These are phyloP conservation scores for Drosophila trapezifrons DNA, from an alignment of 1,140 invertebrate genomes.

Conservation along the genomic window DNA sequence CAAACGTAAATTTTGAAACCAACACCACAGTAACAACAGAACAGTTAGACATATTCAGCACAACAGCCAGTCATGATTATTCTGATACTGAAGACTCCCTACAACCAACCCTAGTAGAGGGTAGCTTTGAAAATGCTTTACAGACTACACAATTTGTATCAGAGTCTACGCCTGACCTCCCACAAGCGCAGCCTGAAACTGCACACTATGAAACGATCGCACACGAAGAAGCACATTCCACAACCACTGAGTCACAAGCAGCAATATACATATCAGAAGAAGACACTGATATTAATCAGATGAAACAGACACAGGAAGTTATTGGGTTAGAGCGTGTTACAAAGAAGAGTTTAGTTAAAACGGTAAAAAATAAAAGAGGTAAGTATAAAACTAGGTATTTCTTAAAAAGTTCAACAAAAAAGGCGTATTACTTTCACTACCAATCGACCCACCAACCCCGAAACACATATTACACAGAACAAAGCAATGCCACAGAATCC, in stretches of 20 bases:
- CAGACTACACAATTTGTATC: conserved; percentile 31
- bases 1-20: conserved; percentile 39
- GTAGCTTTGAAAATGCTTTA: conserved; percentile 28
- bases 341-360: conserved; percentile 53
- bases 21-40: conserved; percentile 34
- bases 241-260: conserved; percentile 25
- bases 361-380: conserved; percentile 49
- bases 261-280: conserved; percentile 32
- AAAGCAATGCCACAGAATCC: conserved; percentile 43
- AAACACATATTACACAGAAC: conserved; percentile 84
- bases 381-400: conserved; percentile 55
- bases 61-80: conserved; percentile 1
- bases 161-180: conserved; percentile 18
- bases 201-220: conserved; percentile 33
- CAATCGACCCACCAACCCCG: conserved; percentile 46
- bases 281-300: conserved; percentile 17
- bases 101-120: conserved; percentile 20
- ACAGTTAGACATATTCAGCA: conserved; percentile 32
- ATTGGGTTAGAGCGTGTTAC: conserved; percentile 19
- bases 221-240: conserved; percentile 29
- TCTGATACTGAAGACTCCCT: conserved; percentile 10
- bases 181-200: conserved; percentile 18
- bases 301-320: conserved; percentile 12
- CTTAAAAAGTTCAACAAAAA: conserved; percentile 57
- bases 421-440: conserved; percentile 79